Percentiles rank a stretch among this genome's conserved stretches.
These are phyloP conservation scores for Alosa alosa DNA, from an alignment of 2,113 vertebrate species.

Conservation along the genomic window DNA sequence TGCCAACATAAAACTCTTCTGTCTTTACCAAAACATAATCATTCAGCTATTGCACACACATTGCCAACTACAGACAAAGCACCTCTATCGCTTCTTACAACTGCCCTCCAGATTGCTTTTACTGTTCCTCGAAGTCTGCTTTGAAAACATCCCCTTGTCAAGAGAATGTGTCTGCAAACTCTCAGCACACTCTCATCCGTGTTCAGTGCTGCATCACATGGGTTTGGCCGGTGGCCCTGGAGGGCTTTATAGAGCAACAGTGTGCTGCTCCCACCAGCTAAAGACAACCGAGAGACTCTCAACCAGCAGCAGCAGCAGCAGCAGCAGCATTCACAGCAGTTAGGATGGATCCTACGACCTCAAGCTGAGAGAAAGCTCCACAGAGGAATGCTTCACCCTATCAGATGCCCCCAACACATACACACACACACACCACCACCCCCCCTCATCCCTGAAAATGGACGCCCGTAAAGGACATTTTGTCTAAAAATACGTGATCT, in stretches of 20 bases:
- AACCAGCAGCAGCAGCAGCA: too few relatives aligned
- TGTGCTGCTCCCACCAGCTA: not conserved
- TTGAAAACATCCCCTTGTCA: not conserved
- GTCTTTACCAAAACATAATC: not conserved
- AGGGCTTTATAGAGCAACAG: not conserved
- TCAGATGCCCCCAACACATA: not conserved
- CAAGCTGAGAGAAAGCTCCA: not conserved
- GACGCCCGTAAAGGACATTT: not conserved
- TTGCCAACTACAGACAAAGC: not conserved
- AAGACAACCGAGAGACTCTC: not conserved
- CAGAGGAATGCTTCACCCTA: not conserved
- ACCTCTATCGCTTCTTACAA: not conserved
- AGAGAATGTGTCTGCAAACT: not conserved
- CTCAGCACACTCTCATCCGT: not conserved
- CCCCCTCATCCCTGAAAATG: not conserved
- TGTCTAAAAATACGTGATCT: conserved; percentile 10
- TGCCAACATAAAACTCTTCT: not conserved
- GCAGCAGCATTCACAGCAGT: not conserved
- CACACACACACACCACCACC: not conserved
- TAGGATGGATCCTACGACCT: not conserved
- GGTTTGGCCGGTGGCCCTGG: not conserved
- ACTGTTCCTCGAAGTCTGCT: not conserved
- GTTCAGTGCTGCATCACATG: not conserved
- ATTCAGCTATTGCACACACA: too few relatives aligned
- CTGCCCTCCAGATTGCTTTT: not conserved